phyloP scores from a whole-genome alignment of 2,113 vertebrate genomes.

The Neodon shergylaensis region DNA sequence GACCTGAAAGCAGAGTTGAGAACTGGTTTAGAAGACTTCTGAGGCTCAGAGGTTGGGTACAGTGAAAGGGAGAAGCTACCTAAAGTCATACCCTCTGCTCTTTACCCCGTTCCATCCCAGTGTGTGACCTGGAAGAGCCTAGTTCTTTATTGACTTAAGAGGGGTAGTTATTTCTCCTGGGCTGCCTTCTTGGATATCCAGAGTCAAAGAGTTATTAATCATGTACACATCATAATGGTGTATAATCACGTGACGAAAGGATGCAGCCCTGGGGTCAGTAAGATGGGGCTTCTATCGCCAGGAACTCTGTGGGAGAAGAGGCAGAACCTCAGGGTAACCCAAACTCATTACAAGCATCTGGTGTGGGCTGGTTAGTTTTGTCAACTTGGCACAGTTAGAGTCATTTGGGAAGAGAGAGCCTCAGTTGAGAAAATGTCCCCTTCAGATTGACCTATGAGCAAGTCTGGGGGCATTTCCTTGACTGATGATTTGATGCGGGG shows the following conservation, averaged over 20 bases:
- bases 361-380: background rate
- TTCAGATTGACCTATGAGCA: background rate
- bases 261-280: background rate
- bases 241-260: rapidly evolving
- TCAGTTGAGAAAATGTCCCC: background rate
- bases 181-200: background rate
- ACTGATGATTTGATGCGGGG: background rate
- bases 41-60: background rate
- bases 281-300: rapidly evolving
- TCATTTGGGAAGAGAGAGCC: background rate
- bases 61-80: background rate
- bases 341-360: too few relatives aligned
- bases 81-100: background rate
- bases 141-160: background rate
- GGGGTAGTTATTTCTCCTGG: background rate
- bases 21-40: background rate
- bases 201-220: background rate
- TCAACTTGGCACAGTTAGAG: background rate
- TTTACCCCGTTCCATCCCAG: background rate
- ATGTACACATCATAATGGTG: rapidly evolving
- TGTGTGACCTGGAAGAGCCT: background rate
- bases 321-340: background rate
- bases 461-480: background rate
- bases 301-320: background rate
- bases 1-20: constrained; percentile 82